Conservation (phyloP, 92 coral and sea anemone species). For the Heteractis magnifica region DNA sequence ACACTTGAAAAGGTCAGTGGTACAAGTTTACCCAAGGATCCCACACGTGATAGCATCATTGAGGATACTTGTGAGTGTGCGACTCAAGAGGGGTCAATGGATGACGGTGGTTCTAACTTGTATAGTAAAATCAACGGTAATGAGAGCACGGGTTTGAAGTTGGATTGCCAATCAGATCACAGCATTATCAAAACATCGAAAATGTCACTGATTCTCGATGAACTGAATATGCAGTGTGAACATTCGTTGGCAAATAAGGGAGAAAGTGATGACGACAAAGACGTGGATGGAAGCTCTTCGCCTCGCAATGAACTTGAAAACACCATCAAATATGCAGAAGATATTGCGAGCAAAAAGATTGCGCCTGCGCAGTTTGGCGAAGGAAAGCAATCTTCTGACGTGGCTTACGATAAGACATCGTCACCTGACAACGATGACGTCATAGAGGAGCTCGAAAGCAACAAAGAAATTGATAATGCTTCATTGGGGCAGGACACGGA, state of each 20-base stretch:
- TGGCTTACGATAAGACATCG: neutral
- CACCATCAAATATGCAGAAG: constrained; percentile 2
- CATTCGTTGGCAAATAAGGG: constrained; percentile 67
- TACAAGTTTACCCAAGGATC: constrained; percentile 30
- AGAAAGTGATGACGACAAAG: neutral
- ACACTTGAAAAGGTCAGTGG: constrained; percentile 3
- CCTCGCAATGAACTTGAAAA: constrained; percentile 4
- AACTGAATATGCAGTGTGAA: constrained; percentile 91
- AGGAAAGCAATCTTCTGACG: neutral
- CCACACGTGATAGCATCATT: constrained; percentile 28
- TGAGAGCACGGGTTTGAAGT: constrained; percentile 13
- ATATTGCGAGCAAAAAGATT: neutral
- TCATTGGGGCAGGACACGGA: constrained; percentile 59
- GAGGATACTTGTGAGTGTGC: constrained; percentile 64
- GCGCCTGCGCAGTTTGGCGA: neutral
- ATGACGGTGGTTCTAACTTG: constrained; percentile 28
- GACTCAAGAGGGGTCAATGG: constrained; percentile 40
- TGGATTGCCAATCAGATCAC: constrained; percentile 73
- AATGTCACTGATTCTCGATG: constrained; percentile 65
- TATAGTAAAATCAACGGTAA: constrained; percentile 17
- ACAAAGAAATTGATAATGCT: constrained; percentile 35
- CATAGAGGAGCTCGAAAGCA: constrained; percentile 37
- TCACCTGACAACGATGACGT: constrained; percentile 5
- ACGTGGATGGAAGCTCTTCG: neutral
- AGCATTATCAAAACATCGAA: constrained; percentile 75